Conservation (phyloP, 1,140 invertebrate species). For the Drosophila chauvacae region DNA sequence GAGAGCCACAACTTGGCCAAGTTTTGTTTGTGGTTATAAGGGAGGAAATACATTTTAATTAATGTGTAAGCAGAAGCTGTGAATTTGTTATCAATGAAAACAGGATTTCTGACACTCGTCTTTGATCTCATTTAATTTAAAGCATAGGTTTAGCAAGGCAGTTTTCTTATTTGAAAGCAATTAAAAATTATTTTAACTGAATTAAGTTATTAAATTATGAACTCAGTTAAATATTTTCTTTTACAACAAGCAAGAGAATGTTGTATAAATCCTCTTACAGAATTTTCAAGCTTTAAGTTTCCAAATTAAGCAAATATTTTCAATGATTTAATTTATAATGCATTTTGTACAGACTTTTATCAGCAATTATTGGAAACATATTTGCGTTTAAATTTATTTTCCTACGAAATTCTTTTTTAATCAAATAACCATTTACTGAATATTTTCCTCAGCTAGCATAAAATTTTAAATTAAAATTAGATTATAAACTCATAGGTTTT, state of each 20-base stretch:
- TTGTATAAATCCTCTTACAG: not conserved
- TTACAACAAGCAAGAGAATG: not conserved
- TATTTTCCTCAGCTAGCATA: not conserved
- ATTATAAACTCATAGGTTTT: constrained; percentile 5
- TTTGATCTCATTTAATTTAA: not conserved
- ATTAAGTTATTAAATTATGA: not conserved
- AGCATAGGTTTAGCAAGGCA: not conserved
- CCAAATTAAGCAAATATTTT: not conserved
- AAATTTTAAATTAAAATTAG: constrained; percentile 11
- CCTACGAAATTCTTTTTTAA: not conserved
- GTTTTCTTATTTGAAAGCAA: not conserved
- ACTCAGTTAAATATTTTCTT: not conserved
- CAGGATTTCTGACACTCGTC: not conserved
- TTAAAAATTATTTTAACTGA: too few species aligned
- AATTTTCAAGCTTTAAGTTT: not conserved
- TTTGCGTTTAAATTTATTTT: not conserved
- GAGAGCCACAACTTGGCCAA: not conserved
- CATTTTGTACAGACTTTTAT: not conserved
- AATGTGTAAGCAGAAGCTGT: constrained; percentile 36
- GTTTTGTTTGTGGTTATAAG: not conserved
- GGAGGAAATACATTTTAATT: constrained; percentile 30
- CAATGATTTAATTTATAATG: not conserved
- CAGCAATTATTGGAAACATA: not conserved
- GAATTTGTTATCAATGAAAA: constrained; percentile 20
- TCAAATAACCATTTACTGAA: not conserved